Evolutionary conservation across 1,140 invertebrate species (phyloP).

Genomic region (Tribolium castaneum): DNA sequence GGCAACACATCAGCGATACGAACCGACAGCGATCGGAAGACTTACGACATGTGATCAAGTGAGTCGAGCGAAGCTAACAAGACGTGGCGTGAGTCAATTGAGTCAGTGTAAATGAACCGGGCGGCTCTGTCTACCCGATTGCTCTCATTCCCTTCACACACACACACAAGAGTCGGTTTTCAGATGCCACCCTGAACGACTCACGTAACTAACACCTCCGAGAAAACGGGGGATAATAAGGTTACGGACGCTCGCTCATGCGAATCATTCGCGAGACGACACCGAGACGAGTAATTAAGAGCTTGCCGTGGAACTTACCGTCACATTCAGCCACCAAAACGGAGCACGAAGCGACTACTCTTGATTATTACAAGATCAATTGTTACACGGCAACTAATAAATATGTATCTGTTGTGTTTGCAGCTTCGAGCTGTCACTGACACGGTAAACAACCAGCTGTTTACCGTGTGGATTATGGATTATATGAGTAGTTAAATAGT

Average conservation of each 20-base stretch:
- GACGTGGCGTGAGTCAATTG: slow-evolving; percentile 56
- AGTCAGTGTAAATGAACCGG: slow-evolving; percentile 56
- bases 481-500: no score
- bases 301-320: no score
- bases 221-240: not conserved
- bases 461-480: no score
- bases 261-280: slow-evolving; percentile 1
- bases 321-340: no score
- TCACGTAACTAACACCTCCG: slow-evolving; percentile 11
- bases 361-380: no score
- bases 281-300: not conserved
- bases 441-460: no score
- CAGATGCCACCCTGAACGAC: not conserved
- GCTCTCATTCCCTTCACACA: slow-evolving; percentile 49
- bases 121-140: slow-evolving; percentile 53
- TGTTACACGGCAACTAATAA: no score
- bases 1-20: slow-evolving; percentile 42
- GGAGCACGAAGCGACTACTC: no score
- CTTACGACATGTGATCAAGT: slow-evolving; percentile 56
- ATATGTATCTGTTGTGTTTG: no score
- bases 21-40: slow-evolving; percentile 50
- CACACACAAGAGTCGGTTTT: slow-evolving; percentile 10
- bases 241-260: slow-evolving; percentile 30
- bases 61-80: slow-evolving; percentile 52
- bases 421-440: no score